Evolutionary conservation across 2,888 invertebrate genomes (phyloP).

Genomic region (Drosophila picticornis): DNA sequence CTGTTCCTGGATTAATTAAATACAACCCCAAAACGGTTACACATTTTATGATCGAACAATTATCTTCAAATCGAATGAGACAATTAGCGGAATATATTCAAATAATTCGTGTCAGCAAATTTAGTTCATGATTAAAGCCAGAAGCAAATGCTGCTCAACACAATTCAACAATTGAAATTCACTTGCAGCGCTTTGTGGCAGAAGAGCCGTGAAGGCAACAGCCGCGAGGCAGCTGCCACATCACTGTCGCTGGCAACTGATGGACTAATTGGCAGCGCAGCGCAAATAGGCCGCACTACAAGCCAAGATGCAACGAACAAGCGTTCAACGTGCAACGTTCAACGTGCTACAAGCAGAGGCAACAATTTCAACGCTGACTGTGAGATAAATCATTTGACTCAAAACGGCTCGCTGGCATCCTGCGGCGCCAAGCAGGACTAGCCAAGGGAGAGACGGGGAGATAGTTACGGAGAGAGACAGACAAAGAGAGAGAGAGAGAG

Average conservation of each 20-base stretch:
- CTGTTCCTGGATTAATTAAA: background rate
- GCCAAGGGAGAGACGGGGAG: background rate
- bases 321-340: background rate
- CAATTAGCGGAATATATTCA: background rate
- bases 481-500: background rate
- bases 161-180: slow-evolving; percentile 4
- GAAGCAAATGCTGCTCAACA: background rate
- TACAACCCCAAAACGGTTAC: background rate
- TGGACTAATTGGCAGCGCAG: slow-evolving; percentile 56
- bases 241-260: slow-evolving; percentile 37
- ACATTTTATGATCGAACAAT: background rate
- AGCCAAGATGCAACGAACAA: slow-evolving; percentile 26
- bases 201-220: background rate
- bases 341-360: slow-evolving; percentile 2
- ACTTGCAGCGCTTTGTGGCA: slow-evolving; percentile 3
- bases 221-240: background rate
- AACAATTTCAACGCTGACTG: slow-evolving; percentile 36
- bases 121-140: background rate
- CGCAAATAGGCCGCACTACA: slow-evolving; percentile 29
- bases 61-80: background rate
- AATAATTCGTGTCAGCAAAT: background rate
- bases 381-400: slow-evolving; percentile 73
- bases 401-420: slow-evolving; percentile 51
- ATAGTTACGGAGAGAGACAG: background rate
- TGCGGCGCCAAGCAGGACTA: slow-evolving; percentile 57